Conservation (phyloP, 1,140 invertebrate genomes). For the Acromyrmex charruanus region DNA sequence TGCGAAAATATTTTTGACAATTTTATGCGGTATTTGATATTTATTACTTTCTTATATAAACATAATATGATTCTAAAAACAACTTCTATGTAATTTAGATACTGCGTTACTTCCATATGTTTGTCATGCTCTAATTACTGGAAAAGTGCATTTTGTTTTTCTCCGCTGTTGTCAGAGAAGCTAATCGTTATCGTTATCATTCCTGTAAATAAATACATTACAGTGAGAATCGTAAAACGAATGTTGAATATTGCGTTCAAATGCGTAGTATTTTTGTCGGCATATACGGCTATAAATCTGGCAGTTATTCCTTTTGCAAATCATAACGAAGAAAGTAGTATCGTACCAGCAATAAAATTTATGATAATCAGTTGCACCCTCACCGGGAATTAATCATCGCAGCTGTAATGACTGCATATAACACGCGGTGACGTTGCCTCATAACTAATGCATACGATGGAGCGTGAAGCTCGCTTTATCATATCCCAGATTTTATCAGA, state of each 20-base stretch:
- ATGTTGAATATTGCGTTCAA: background rate
- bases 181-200: background rate
- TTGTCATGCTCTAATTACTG: slow-evolving; percentile 4
- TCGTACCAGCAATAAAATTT: slow-evolving; percentile 65
- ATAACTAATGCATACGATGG: slow-evolving; percentile 61
- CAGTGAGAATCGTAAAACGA: background rate
- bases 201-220: background rate
- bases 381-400: slow-evolving; percentile 69
- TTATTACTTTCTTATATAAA: background rate
- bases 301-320: slow-evolving; percentile 22
- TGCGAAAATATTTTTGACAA: background rate
- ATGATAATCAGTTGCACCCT: slow-evolving; percentile 74
- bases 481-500: slow-evolving; percentile 53
- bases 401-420: slow-evolving; percentile 62
- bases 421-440: slow-evolving; percentile 61
- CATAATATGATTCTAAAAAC: background rate
- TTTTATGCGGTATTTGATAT: background rate
- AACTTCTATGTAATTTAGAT: background rate
- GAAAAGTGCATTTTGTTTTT: background rate
- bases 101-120: background rate
- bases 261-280: background rate
- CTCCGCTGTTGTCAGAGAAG: background rate
- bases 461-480: slow-evolving; percentile 55
- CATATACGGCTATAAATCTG: background rate
- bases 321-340: slow-evolving; percentile 17